A percentile compares a stretch with the other conserved stretches of the same genome.
These are phyloP conservation scores for Drosophila merina DNA, from an alignment of 2,888 invertebrate species.

Conservation along the genomic window DNA sequence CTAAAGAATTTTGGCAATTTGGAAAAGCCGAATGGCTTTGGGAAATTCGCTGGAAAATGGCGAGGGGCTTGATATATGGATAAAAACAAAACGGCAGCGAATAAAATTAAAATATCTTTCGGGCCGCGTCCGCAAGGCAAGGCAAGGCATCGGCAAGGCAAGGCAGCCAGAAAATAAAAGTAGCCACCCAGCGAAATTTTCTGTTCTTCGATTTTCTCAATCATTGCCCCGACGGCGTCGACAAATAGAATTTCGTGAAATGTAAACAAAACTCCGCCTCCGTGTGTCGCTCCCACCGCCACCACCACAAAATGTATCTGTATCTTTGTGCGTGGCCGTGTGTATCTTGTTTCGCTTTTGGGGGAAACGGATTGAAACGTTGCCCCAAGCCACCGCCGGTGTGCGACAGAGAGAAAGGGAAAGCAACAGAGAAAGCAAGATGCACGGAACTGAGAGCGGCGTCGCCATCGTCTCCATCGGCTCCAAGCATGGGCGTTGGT, in stretches of 20 bases:
- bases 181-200: conserved; percentile 32
- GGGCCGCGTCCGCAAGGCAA: conserved; percentile 49
- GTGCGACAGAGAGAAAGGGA: conserved; percentile 19
- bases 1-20: conserved; percentile 24
- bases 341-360: conserved; percentile 41
- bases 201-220: conserved; percentile 50
- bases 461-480: conserved; percentile 60
- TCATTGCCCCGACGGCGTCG: conserved; percentile 70
- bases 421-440: conserved; percentile 15
- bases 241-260: conserved; percentile 79
- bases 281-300: conserved; percentile 54
- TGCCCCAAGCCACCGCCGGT: conserved; percentile 26
- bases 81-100: conserved; percentile 35
- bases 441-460: conserved; percentile 22
- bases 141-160: too few relatives aligned
- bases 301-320: conserved; percentile 34
- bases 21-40: conserved; percentile 30
- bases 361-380: conserved; percentile 68
- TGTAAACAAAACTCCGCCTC: conserved; percentile 83
- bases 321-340: conserved; percentile 38
- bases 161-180: conserved; percentile 16
- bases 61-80: conserved; percentile 60
- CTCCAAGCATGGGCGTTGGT: conserved; percentile 15
- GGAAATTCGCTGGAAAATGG: conserved; percentile 63
- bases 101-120: conserved; percentile 80